Conservation (phyloP, 2,888 invertebrate species). For the Torymus auratus region DNA sequence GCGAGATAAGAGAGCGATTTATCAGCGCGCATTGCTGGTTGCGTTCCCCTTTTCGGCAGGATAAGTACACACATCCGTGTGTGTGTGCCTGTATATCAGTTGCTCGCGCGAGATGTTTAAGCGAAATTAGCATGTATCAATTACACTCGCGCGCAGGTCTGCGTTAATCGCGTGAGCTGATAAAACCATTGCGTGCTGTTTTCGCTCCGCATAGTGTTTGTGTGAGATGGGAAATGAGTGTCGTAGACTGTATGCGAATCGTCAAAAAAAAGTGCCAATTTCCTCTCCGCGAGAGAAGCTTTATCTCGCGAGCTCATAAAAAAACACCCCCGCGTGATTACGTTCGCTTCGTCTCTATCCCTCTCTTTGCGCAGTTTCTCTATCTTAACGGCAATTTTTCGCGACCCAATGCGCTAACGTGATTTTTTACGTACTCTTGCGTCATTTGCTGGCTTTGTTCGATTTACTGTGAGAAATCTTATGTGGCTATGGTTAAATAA, state of each 20-base stretch:
- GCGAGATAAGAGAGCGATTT: constrained; percentile 29
- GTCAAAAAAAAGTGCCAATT: constrained; percentile 15
- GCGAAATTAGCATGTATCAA: constrained; percentile 25
- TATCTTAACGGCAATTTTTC: background rate
- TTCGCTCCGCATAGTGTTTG: background rate
- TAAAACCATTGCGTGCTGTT: background rate
- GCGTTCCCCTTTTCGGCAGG: constrained; percentile 14
- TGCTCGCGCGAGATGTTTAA: background rate
- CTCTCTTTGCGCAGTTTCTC: background rate
- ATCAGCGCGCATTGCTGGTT: constrained; percentile 8
- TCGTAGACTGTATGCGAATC: constrained; percentile 6
- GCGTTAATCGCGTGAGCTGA: no score
- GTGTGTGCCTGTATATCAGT: background rate
- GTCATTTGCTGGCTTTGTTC: no score
- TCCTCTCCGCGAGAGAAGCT: background rate
- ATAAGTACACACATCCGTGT: background rate
- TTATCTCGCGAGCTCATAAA: constrained; percentile 19
- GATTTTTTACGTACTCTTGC: no score
- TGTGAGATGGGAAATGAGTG: background rate
- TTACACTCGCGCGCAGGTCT: background rate
- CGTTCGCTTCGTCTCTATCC: background rate
- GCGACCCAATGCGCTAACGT: background rate
- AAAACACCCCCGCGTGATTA: background rate
- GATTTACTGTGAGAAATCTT: no score
- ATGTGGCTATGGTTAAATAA: no score